Evolutionary conservation across 64 coral and sea anemone species (phyloP).

Genomic region (Dendrophyllia cribrosa): DNA sequence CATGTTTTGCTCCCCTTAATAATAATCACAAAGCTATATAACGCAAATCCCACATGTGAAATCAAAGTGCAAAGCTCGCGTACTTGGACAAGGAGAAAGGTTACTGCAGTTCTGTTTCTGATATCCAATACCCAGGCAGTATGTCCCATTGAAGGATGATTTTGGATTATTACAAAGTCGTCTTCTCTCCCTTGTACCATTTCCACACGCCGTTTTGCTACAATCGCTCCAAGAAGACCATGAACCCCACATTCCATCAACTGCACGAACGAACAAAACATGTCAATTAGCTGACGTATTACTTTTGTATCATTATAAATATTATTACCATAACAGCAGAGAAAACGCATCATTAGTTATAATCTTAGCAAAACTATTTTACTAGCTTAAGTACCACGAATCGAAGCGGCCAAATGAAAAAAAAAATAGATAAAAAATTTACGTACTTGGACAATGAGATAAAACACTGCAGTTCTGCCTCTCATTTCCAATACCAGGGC

Average conservation of each 20-base stretch:
- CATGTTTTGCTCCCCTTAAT: too few relatives aligned
- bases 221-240: neutral
- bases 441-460: neutral
- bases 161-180: constrained; percentile 31
- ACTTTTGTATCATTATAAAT: too few relatives aligned
- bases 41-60: too few relatives aligned
- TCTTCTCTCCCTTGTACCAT: constrained; percentile 4
- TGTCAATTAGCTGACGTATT: too few relatives aligned
- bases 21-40: too few relatives aligned
- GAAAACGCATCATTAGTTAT: too few relatives aligned
- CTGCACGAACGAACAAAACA: neutral
- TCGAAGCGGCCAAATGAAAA: too few relatives aligned
- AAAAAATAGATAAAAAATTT: too few relatives aligned
- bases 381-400: too few relatives aligned
- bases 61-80: too few relatives aligned
- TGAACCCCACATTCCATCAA: constrained; percentile 10
- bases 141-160: constrained; percentile 13
- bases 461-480: neutral
- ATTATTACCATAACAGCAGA: neutral
- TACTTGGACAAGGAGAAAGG: neutral
- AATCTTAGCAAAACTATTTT: too few relatives aligned
- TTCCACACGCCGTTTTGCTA: constrained; percentile 15
- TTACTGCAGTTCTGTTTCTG: neutral
- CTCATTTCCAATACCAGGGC: neutral
- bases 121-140: neutral